Base-by-base conservation (phyloP, 2,113 vertebrate genomes). In the Tricholaema leucomelas region DNA sequence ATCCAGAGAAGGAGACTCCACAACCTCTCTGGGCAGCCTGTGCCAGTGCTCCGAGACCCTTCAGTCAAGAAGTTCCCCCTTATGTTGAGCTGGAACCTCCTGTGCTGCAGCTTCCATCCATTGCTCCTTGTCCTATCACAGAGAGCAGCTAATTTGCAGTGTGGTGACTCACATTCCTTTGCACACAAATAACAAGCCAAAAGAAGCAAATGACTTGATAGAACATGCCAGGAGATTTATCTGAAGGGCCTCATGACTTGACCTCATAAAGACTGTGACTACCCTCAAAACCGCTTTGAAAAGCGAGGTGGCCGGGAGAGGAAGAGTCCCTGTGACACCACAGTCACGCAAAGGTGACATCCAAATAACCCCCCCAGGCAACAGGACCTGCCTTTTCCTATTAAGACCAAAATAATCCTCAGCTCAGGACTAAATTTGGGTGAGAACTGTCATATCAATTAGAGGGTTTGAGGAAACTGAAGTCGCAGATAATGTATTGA, bases 401-500 rank as follows among this genome's bases (percentile, higher is more conserved):
- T 73, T 36, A 31, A 50, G 33, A 70, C 1, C 75, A 91, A 77
- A 96, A 80, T 73, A 73, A 87, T 72, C 70, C 92, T 85, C n/a
- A 56, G 80, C 76, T 92, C 85, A 50, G 16, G 85, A 79, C 81
- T 21, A 35, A 15, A 8, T 67, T 85, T 44, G 76, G 90, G 42
- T 30, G 91, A 95, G 60, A 89, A 74, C 71, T 96, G 77, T 87
- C 81, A 92, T 48, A 89, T 91, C 91, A 93, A 97, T 95, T 94
- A 92, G 94, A 24, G 76, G 55, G 42, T 94, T 92, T 71, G 63
- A 65, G 91, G 88, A 50, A 97, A 92, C 33, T 44, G 80, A 85
- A 93, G 69, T 91, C 79, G 66, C 13, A 87, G 94, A 85, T 80
- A 77, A 80, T 71, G 56, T 40, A 60, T 21, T 46, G 71, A 87